These are phyloP conservation scores for Jaculus jaculus DNA, from an alignment of 2,113 vertebrate genomes.

Conservation along the genomic window DNA sequence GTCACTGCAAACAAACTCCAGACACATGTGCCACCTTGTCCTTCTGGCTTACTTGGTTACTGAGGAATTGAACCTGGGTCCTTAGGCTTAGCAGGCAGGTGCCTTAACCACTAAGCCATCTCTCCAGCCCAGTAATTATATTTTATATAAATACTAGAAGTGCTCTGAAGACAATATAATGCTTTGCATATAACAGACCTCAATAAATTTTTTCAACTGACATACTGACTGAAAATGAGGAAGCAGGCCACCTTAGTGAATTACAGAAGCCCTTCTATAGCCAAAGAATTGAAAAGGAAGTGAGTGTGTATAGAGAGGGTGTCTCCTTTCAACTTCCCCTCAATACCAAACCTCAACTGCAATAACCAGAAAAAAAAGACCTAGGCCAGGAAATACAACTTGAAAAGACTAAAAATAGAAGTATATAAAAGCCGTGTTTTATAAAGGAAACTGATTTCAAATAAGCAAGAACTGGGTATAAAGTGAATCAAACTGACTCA, in stretches of 20 bases:
- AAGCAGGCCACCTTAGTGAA: constrained; percentile 9
- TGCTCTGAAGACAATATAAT: constrained; percentile 20
- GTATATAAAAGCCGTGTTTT: not conserved
- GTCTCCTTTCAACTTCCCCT: not conserved
- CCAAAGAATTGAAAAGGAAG: constrained; percentile 14
- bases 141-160: constrained; percentile 21
- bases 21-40: too few species aligned
- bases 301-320: accelerated
- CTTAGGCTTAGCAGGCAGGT: too few species aligned
- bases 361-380: not conserved
- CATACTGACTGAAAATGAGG: not conserved
- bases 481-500: not conserved
- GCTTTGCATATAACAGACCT: constrained; percentile 9
- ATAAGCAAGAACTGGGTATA: not conserved
- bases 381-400: constrained; percentile 46
- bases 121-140: not conserved
- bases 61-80: too few species aligned
- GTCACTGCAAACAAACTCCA: too few species aligned
- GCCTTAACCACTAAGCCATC: too few species aligned
- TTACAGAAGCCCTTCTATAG: not conserved
- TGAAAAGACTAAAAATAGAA: constrained; percentile 48
- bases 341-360: constrained; percentile 37
- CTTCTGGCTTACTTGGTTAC: too few species aligned
- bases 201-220: not conserved
- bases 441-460: constrained; percentile 48